Base-by-base conservation (phyloP, 1,140 invertebrate species). In the Hylyphantes graminicola region DNA sequence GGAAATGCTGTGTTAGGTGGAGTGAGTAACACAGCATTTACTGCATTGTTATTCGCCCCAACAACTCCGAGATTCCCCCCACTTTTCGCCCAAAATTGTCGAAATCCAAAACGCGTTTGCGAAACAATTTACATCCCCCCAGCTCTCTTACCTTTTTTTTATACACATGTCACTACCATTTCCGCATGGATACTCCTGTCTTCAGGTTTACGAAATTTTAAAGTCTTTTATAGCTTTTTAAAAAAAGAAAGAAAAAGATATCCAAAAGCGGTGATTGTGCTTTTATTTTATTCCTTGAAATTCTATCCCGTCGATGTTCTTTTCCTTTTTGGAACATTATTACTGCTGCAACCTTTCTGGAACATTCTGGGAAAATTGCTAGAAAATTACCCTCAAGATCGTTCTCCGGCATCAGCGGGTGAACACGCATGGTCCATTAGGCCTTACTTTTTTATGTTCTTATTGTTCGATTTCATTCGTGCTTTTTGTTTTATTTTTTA, bases 381-480 rank as follows among this genome's bases (percentile, higher is more conserved):
- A 70, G 77, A 80, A 80, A 80, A 80, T 80, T 80, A 80, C 77
- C 77, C 77, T 55, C 17, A 55, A 70, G 70, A 80, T 80, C 77
- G 70, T 80, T 55, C 64, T 65, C 61, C 61, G 59, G 70, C 77
- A 80, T 80, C 77, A 80, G 70, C 59, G 77, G 54, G 35, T 35
- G 77, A 80, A 80, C 77, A 80, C 77, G 77, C 77, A 80, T 59
- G 77, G 65, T 70, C 77, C 77, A 80, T 80, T 80, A 70, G 70
- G 70, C 77, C 48, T 80, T 80, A 50, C 70, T 80, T 78, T 80
- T 80, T 67, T 67, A 65, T 80, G 53, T 19, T 70, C 75, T 13
- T 53, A 19, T 65, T 78, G 68, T 54, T 70, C 63, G 53, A n/a
- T 70, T 80, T 70, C 61, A 19, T 11, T 53, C 50, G 17, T 55